These are phyloP conservation scores for Hemitrygon akajei DNA, from an alignment of 2,797 vertebrate genomes.

Conservation along the genomic window DNA sequence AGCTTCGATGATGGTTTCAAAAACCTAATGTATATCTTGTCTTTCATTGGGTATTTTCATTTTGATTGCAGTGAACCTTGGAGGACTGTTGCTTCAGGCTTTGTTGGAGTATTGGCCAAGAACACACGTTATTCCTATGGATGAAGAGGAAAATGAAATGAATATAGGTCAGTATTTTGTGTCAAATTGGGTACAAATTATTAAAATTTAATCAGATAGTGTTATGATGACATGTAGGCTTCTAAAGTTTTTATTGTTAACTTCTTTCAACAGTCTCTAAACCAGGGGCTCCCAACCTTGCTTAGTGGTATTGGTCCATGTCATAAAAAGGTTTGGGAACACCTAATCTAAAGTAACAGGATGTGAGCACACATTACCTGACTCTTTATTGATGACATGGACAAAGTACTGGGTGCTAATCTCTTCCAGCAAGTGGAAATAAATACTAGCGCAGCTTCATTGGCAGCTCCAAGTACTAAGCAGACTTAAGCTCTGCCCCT, in stretches of 20 bases:
- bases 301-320: no score
- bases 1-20: neutral
- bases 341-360: no score
- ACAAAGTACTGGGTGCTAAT: neutral
- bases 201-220: neutral
- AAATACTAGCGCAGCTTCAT: neutral
- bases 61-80: conserved; percentile 78
- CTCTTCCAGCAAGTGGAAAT: neutral
- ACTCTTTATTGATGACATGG: neutral
- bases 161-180: conserved; percentile 73
- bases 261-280: no score
- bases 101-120: conserved; percentile 95
- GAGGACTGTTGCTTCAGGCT: conserved; percentile 89
- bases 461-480: neutral
- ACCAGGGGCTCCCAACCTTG: no score
- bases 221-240: neutral
- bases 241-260: neutral
- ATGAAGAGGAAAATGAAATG: conserved; percentile 93
- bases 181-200: neutral
- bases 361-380: no score
- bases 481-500: neutral
- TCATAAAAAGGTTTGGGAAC: no score
- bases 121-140: conserved; percentile 92
- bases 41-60: neutral
- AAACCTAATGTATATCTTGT: neutral